phyloP scores from a whole-genome alignment of 2,113 vertebrate genomes.

The Gallinago undulata region DNA sequence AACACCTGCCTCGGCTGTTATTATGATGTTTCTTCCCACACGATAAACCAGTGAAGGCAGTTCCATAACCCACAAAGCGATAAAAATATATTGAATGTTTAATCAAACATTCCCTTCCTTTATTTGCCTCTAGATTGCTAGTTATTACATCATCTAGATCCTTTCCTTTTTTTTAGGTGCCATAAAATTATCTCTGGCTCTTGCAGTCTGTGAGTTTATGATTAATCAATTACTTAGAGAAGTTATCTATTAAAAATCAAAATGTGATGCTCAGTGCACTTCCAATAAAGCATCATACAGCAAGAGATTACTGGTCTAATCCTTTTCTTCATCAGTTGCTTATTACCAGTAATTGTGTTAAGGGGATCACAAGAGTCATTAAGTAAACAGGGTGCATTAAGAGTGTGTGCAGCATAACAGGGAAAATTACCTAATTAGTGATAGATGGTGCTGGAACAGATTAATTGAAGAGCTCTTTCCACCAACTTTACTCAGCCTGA shows the following conservation, averaged over 20 bases:
- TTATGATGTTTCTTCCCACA: background rate
- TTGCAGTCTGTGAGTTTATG: slow-evolving; percentile 58
- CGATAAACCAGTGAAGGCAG: background rate
- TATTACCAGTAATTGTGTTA: slow-evolving; percentile 51
- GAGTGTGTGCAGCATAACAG: background rate
- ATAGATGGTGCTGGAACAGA: background rate
- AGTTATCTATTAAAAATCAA: slow-evolving; percentile 63
- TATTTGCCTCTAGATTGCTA: slow-evolving; percentile 33
- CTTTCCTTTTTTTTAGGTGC: background rate
- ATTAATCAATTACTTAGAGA: slow-evolving; percentile 67
- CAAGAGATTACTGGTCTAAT: slow-evolving; percentile 11
- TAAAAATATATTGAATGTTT: slow-evolving; percentile 55
- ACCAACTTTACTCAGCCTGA: background rate
- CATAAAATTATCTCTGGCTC: slow-evolving; percentile 51
- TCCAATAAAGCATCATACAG: slow-evolving; percentile 24
- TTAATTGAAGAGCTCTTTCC: background rate
- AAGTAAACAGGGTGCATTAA: slow-evolving; percentile 50
- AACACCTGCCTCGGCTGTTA: background rate
- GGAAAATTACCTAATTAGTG: slow-evolving; percentile 39
- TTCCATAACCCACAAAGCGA: background rate
- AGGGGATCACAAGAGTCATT: slow-evolving; percentile 37
- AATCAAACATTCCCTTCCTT: slow-evolving; percentile 46
- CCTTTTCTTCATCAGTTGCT: slow-evolving; percentile 27
- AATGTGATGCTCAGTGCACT: background rate
- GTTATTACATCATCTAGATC: slow-evolving; percentile 44